Evolutionary conservation across 2,797 vertebrate genomes (phyloP), one percentile per base, ranked within the genome.

Genomic region (Lerista edwardsae): DNA sequence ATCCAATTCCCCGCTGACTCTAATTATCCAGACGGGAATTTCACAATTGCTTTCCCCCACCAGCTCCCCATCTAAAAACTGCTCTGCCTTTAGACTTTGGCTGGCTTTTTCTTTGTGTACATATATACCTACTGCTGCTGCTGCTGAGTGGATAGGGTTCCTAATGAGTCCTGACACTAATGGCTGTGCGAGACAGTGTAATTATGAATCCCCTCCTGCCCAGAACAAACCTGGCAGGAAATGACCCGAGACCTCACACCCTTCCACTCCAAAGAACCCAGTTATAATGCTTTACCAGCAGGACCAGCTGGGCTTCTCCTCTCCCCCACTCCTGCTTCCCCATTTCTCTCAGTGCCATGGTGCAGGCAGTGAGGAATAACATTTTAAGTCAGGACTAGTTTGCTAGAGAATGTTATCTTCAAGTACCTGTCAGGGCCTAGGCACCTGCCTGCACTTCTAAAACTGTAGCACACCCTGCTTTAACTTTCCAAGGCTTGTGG

Each of bases 21-120:
- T 98, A 98, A 99, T 98, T 97, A 99, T 97, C 97, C 98, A 98
- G 97, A 97, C 92, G 95, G 96, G 96, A 97, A 95, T 97, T 97
- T 96, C 96, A 97, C 97, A 97, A 97, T 97, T 97, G 97, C 96
- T 97, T 96, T 96, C 61, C 97, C 97, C 87, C 86, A 97, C 96
- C 96, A 94, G 95, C 94, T 93, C 91, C n/a, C 91, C 87, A 59
- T 82, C 91, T 90, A 84, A 89, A 77, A 88, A 67, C 84, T 78
- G 89, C 90, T 88, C 90, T 29, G 85, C 91, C 94, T 83, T 85
- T 96, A 97, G 96, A 95, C 94, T 95, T 96, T 94, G 94, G 95
- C 95, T 91, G 92, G 91, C 86, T 91, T 93, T 95, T 95, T 93
- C 96, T 96, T 96, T 81, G 55, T 25, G 68, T 61, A 51, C 14